Conservation (phyloP, 1,140 invertebrate species). For the Drosophila pruinosa region DNA sequence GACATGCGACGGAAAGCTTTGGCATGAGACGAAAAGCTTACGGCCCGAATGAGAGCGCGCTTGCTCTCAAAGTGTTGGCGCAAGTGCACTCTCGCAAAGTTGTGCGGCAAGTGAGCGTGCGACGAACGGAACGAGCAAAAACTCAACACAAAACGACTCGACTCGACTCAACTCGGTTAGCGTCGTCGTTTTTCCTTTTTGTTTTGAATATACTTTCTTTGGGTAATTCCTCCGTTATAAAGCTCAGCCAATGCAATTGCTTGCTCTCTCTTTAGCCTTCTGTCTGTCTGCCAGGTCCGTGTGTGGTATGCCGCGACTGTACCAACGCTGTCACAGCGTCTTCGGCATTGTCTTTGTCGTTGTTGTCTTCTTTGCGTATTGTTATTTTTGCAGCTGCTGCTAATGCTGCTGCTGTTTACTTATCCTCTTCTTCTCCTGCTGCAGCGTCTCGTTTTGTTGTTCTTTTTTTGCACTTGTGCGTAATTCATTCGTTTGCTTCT, state of each 20-base stretch:
- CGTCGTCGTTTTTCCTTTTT: slow-evolving; percentile 45
- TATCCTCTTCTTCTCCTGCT: slow-evolving; percentile 2
- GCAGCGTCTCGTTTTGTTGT: neutral
- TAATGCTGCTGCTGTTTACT: neutral
- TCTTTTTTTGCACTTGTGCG: slow-evolving; percentile 36
- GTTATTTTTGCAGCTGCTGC: slow-evolving; percentile 65
- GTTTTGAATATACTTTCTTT: slow-evolving; percentile 52
- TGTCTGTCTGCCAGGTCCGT: slow-evolving; percentile 18
- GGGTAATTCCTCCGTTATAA: slow-evolving; percentile 44
- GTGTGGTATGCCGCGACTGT: slow-evolving; percentile 58
- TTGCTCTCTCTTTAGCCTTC: slow-evolving; percentile 7
- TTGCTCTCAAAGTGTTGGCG: too few species aligned
- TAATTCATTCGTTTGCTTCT: slow-evolving; percentile 5
- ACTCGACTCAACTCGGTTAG: neutral
- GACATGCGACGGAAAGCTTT: slow-evolving; percentile 2
- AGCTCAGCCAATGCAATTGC: slow-evolving; percentile 17
- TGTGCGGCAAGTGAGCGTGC: too few species aligned
- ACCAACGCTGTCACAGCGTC: slow-evolving; percentile 44
- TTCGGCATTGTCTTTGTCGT: slow-evolving; percentile 41
- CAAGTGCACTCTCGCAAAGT: too few species aligned
- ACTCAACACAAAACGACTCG: too few species aligned
- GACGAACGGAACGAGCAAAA: too few species aligned
- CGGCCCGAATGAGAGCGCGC: neutral
- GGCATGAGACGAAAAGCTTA: too few species aligned
- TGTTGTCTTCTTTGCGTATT: slow-evolving; percentile 43